Conservation (phyloP, 1,140 invertebrate genomes). For the Acromyrmex echinatior region DNA sequence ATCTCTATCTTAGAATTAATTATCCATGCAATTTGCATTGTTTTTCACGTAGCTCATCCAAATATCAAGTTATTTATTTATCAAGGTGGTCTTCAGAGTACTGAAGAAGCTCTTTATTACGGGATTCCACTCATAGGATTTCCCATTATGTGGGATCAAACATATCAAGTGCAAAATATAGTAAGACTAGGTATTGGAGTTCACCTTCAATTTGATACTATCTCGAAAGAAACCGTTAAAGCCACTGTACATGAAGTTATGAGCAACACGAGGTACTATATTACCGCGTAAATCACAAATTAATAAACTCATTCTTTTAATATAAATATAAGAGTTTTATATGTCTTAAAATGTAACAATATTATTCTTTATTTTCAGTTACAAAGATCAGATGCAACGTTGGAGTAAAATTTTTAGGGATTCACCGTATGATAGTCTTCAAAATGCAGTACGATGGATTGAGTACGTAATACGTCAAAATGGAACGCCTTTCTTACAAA, state of each 20-base stretch:
- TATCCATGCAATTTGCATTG: neutral
- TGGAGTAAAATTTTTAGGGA: constrained; percentile 80
- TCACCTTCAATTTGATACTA: constrained; percentile 39
- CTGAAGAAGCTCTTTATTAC: constrained; percentile 84
- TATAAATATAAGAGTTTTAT: neutral
- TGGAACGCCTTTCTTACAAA: constrained; percentile 80
- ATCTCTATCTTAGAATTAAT: neutral
- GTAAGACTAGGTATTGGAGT: constrained; percentile 61
- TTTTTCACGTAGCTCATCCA: constrained; percentile 78
- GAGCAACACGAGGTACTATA: constrained; percentile 70
- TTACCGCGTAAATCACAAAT: neutral
- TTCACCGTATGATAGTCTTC: constrained; percentile 77
- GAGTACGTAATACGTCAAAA: constrained; percentile 86
- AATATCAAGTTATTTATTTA: constrained; percentile 85
- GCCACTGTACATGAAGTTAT: constrained; percentile 67
- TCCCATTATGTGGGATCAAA: constrained; percentile 80
- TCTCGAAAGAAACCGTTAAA: constrained; percentile 56
- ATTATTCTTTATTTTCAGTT: constrained; percentile 73
- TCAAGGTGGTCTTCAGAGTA: constrained; percentile 87
- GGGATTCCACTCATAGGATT: constrained; percentile 85
- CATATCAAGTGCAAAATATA: constrained; percentile 66
- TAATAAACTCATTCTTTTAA: neutral
- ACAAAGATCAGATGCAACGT: constrained; percentile 76
- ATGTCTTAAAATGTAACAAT: neutral
- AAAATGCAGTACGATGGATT: constrained; percentile 86